These are phyloP conservation scores for Pseudocheirus occidentalis DNA, from an alignment of 2,797 vertebrate genomes.

Conservation along the genomic window DNA sequence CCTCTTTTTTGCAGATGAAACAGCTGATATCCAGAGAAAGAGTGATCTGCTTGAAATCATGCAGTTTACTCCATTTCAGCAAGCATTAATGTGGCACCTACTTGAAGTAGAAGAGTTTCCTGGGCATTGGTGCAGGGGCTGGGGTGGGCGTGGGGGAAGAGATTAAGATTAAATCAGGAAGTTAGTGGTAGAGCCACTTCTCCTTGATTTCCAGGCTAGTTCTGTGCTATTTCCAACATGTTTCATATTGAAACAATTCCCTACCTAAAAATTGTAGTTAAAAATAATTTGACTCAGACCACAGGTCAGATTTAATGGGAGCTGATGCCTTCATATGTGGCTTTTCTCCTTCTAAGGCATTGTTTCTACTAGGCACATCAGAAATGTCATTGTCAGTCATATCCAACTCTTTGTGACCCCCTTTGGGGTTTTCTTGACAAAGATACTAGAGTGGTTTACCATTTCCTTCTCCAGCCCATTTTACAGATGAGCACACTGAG, in stretches of 20 bases:
- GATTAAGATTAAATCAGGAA: neutral
- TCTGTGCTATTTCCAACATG: neutral
- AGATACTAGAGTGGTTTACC: neutral
- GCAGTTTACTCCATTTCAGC: neutral
- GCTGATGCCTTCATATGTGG: neutral
- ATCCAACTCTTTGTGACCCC: neutral
- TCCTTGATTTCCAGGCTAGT: neutral
- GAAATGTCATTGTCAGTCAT: neutral
- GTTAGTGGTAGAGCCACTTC: neutral
- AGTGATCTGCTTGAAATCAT: neutral
- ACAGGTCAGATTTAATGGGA: neutral
- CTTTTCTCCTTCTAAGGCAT: neutral
- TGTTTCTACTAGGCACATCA: neutral
- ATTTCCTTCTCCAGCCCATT: neutral
- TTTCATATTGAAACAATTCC: too few species aligned
- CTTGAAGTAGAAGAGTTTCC: neutral
- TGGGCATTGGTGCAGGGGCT: neutral
- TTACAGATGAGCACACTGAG: neutral
- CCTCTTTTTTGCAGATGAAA: neutral
- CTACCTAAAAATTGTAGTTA: too few species aligned
- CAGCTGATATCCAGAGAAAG: neutral
- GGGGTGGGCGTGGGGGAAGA: neutral
- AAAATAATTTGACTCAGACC: neutral
- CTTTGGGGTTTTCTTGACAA: neutral
- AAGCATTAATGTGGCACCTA: neutral